phyloP scores from a whole-genome alignment of 2,888 invertebrate genomes.

The Temnothorax unifasciatus region DNA sequence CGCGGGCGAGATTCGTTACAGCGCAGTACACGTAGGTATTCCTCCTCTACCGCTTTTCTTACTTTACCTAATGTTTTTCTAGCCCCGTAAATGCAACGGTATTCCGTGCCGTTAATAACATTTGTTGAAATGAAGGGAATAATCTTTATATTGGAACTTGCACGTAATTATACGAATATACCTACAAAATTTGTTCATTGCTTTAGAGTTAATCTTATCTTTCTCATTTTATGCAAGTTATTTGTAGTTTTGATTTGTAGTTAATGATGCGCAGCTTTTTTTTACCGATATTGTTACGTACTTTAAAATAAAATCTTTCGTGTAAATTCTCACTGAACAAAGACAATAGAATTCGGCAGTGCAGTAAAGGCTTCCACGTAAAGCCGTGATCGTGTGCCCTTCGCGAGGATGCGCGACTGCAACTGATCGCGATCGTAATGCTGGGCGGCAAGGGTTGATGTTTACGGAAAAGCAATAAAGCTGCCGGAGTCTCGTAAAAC shows the following conservation, averaged over 20 bases:
- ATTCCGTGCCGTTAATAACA: neutral
- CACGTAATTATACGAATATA: neutral
- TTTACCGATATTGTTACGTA: neutral
- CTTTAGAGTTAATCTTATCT: neutral
- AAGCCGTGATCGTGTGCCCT: conserved; percentile 26
- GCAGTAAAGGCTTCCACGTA: conserved; percentile 21
- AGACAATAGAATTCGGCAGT: conserved; percentile 8
- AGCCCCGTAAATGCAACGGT: neutral
- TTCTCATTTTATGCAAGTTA: neutral
- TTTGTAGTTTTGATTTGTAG: neutral
- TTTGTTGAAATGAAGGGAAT: neutral
- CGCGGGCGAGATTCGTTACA: conserved; percentile 25
- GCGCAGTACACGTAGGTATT: neutral
- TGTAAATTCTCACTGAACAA: neutral
- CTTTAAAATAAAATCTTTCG: neutral
- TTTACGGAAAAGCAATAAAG: conserved; percentile 70
- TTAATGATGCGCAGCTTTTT: neutral
- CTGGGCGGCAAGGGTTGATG: conserved; percentile 56
- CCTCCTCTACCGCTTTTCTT: neutral
- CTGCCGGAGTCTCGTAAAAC: conserved; percentile 69
- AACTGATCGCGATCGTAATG: conserved; percentile 40
- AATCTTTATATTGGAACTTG: neutral
- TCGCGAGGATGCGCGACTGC: conserved; percentile 26
- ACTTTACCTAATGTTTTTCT: conserved; percentile 19
- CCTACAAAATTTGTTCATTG: neutral